Evolutionary conservation across 2,797 vertebrate genomes (phyloP).

Genomic region (Pseudochromis fuscus): DNA sequence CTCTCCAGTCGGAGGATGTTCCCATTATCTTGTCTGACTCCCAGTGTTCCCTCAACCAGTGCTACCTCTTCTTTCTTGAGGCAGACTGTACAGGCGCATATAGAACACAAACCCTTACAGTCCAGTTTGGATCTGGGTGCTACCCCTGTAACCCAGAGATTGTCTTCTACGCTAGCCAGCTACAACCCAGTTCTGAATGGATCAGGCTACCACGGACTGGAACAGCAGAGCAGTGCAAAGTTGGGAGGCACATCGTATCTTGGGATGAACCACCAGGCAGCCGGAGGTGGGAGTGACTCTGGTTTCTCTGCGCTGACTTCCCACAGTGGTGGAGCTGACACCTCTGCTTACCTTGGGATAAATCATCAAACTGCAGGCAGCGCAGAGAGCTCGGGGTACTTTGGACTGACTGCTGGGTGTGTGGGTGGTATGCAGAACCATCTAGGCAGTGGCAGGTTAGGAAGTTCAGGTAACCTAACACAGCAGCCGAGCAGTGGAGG

Average conservation of each 20-base stretch:
- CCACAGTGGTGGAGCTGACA: slow-evolving; percentile 76
- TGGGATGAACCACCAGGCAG: slow-evolving; percentile 77
- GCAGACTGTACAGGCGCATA: slow-evolving; percentile 84
- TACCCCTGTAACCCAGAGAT: slow-evolving; percentile 70
- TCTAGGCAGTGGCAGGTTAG: slow-evolving; percentile 71
- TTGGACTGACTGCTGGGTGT: slow-evolving; percentile 69
- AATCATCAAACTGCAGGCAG: slow-evolving; percentile 78
- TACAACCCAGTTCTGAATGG: slow-evolving; percentile 84
- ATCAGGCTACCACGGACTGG: slow-evolving; percentile 82
- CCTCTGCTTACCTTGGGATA: slow-evolving; percentile 77
- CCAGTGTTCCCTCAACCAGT: slow-evolving; percentile 78
- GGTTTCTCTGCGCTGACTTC: slow-evolving; percentile 74
- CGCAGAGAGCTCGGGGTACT: slow-evolving; percentile 80
- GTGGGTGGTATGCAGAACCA: slow-evolving; percentile 74
- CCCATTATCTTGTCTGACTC: slow-evolving; percentile 86
- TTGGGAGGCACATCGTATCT: slow-evolving; percentile 74
- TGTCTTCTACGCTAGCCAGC: slow-evolving; percentile 74
- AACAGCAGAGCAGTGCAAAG: slow-evolving; percentile 73
- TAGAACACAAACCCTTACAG: slow-evolving; percentile 79
- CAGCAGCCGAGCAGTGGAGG: slow-evolving; percentile 71
- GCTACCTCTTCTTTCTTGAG: slow-evolving; percentile 86
- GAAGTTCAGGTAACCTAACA: slow-evolving; percentile 75
- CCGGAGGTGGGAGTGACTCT: slow-evolving; percentile 70
- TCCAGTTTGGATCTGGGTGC: slow-evolving; percentile 74
- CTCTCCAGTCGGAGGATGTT: slow-evolving; percentile 87